phyloP scores from a whole-genome alignment of 2,797 vertebrate species.

The Buceros bicornis region DNA sequence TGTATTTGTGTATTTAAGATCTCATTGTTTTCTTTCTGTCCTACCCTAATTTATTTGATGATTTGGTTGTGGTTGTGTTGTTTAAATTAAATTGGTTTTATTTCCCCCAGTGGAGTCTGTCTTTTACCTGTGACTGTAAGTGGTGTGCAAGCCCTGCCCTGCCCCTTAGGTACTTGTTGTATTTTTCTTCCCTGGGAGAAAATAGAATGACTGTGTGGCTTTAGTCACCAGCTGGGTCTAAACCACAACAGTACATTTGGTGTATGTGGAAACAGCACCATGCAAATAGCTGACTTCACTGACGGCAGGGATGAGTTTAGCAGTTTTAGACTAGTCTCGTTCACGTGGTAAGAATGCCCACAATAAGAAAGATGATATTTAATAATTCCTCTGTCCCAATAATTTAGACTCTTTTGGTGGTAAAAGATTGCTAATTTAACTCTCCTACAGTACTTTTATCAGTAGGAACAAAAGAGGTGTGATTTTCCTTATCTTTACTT shows the following conservation, averaged over 20 bases:
- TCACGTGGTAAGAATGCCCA: not conserved
- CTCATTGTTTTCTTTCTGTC: no score
- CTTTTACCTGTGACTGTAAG: no score
- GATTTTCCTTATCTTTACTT: not conserved
- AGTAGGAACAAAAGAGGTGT: not conserved
- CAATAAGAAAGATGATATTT: not conserved
- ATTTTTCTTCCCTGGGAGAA: no score
- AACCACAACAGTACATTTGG: not conserved
- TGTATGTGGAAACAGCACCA: not conserved
- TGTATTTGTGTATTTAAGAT: no score
- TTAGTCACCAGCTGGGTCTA: no score
- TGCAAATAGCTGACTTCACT: not conserved
- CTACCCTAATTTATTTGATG: no score
- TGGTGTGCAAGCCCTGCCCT: no score
- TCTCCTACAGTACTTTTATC: not conserved
- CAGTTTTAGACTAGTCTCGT: not conserved
- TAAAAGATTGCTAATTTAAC: not conserved
- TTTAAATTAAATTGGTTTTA: no score
- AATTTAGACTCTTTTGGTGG: not conserved
- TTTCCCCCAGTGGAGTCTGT: no score
- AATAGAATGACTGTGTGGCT: no score
- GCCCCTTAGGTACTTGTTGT: no score
- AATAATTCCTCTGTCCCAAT: not conserved
- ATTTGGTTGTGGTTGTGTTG: no score
- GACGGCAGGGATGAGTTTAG: rapidly evolving